Conservation (phyloP, 2,113 vertebrate species). For the Urocynchramus pylzowi region DNA sequence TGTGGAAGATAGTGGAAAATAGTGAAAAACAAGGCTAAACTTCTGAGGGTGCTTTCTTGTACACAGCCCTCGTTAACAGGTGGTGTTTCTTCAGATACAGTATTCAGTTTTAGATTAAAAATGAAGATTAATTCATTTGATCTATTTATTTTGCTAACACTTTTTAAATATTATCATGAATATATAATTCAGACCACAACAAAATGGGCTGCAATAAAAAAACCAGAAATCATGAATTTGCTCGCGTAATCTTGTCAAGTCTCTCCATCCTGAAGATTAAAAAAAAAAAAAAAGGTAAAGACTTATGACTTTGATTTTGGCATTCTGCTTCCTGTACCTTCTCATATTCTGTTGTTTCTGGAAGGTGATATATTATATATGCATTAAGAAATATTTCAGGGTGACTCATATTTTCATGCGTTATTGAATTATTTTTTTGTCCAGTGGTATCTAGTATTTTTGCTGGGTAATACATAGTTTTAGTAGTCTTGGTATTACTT, state of each 20-base stretch:
- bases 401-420: background rate
- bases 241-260: background rate
- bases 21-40: background rate
- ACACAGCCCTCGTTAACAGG: rapidly evolving
- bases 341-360: background rate
- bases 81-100: background rate
- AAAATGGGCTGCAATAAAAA: background rate
- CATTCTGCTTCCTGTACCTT: background rate
- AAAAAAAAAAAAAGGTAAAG: background rate
- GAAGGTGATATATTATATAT: background rate
- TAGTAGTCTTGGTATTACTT: background rate
- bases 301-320: background rate
- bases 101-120: background rate
- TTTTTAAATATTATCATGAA: background rate
- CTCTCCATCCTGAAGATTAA: background rate
- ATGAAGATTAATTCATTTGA: background rate
- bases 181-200: background rate
- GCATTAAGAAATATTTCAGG: background rate
- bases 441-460: background rate
- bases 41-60: background rate
- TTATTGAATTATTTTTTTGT: background rate
- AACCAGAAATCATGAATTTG: background rate
- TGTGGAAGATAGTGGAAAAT: background rate
- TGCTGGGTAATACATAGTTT: background rate
- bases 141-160: background rate